Percentiles rank a stretch among this genome's conserved stretches.
phyloP scores from a whole-genome alignment of 2,113 vertebrate species.

The Campylorhamphus procurvoides region DNA sequence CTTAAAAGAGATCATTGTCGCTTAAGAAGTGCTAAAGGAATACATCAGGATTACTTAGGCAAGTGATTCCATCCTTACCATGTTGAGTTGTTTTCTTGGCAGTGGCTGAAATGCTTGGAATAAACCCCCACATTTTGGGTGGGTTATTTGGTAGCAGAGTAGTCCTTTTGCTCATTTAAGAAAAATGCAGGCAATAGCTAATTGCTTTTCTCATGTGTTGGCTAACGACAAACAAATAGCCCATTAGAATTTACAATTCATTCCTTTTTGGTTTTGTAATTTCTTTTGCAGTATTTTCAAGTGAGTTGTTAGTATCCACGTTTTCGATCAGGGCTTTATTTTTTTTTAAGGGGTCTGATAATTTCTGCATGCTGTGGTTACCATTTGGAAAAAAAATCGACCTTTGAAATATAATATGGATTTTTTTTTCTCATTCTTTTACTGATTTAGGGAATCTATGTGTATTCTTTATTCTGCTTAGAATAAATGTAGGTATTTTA shows the following conservation, averaged over 20 bases:
- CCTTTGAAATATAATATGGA: conserved; percentile 55
- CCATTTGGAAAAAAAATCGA: not conserved
- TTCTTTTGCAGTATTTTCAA: conserved; percentile 54
- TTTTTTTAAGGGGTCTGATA: conserved; percentile 36
- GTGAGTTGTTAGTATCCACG: conserved; percentile 53
- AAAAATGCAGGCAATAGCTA: conserved; percentile 68
- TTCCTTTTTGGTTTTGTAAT: conserved; percentile 38
- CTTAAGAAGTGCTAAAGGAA: conserved; percentile 80
- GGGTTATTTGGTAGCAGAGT: conserved; percentile 72
- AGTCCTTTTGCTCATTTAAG: conserved; percentile 72
- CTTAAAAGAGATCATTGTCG: conserved; percentile 79
- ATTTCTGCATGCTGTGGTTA: conserved; percentile 54
- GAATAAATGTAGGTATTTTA: not conserved
- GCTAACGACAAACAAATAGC: conserved; percentile 70
- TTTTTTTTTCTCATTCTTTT: conserved; percentile 63
- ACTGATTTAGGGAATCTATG: conserved; percentile 28
- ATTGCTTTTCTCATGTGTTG: conserved; percentile 70
- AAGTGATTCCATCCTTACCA: conserved; percentile 69
- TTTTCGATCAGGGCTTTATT: conserved; percentile 32
- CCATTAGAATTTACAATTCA: conserved; percentile 46
- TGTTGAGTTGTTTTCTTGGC: conserved; percentile 72
- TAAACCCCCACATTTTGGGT: conserved; percentile 74
- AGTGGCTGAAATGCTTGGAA: conserved; percentile 73
- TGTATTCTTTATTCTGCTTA: conserved; percentile 31
- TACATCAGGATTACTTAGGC: conserved; percentile 78